Percentiles rank a stretch among this genome's conserved stretches.
Conservation (phyloP, 2,888 invertebrate genomes). For the Atrina japonica region DNA sequence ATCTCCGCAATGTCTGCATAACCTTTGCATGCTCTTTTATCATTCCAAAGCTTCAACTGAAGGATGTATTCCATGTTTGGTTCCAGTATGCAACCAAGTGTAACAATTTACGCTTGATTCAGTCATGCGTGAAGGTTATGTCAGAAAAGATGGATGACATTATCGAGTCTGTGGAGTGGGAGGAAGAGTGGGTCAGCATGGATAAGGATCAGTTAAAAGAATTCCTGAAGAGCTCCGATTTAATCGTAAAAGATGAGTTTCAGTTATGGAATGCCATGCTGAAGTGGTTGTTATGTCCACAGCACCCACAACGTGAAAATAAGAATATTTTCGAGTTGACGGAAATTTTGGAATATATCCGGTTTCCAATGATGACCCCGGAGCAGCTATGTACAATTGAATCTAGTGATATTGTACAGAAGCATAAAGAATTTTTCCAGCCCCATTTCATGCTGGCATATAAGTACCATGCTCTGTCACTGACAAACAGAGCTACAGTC, state of each 20-base stretch:
- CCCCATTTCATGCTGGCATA: conserved; percentile 80
- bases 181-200: conserved; percentile 74
- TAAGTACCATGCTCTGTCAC: conserved; percentile 80
- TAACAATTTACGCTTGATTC: conserved; percentile 71
- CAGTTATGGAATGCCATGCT: conserved; percentile 79
- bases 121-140: conserved; percentile 71
- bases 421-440: conserved; percentile 77
- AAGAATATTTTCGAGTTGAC: conserved; percentile 85
- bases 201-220: conserved; percentile 81
- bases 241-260: conserved; percentile 80
- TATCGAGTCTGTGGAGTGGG: conserved; percentile 80
- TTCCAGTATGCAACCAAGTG: conserved; percentile 81
- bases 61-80: conserved; percentile 81
- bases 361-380: conserved; percentile 98
- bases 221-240: conserved; percentile 78
- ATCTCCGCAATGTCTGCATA: conserved; percentile 80
- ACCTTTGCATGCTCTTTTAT: conserved; percentile 80
- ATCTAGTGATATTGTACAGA: conserved; percentile 89
- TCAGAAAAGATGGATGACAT: conserved; percentile 77
- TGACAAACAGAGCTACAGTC: conserved; percentile 74
- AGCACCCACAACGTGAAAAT: conserved; percentile 72
- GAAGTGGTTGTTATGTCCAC: conserved; percentile 76
- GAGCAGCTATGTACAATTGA: conserved; percentile 92
- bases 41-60: conserved; percentile 78
- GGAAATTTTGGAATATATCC: conserved; percentile 89